Base-by-base conservation (phyloP, 2,888 invertebrate genomes). In the Adineta ricciae region DNA sequence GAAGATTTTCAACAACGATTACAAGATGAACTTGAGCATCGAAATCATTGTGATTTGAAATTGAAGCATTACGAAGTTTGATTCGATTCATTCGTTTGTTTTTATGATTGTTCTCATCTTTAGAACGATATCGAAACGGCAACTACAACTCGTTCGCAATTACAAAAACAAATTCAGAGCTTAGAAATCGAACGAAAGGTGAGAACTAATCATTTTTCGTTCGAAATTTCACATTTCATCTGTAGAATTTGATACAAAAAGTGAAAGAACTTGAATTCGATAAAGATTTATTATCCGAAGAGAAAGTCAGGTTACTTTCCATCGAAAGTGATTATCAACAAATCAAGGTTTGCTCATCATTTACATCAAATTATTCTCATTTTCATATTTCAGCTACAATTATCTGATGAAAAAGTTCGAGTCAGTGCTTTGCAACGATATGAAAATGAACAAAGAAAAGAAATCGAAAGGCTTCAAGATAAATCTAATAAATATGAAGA, bases 391-490 rank as follows among this genome's bases (percentile, higher is more conserved):
- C 41, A 78, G 78, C 3, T 78, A 41, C 78, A 78, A 78, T 78
- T 78, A 38, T 38, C 78, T 4, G 78, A 78, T 41, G 78, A 41
- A 78, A 78, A 24, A 78, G 24, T 41, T 24, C 78, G 78, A n/a
- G 11, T 41, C 24, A 9, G 0, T 11, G n/a, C 32, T n/a, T 41
- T 78, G n/a, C 41, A 78, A 78, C 41, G 78, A n/a, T 32, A 78
- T 41, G 78, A 78, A 41, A 19, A 14, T 41, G 78, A 78, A 78
- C 7, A 78, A 24, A 78, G 41, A 41, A 24, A 38, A 41, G 78
- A 78, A 78, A 41, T 78, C n/a, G 78, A 78, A 78, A 38, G 78
- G n/a, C 41, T 78, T n/a, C 78, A 78, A 41, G 78, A 78, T 36
- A 78, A 78, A 41, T 41, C 78, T 41, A 21, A 38, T 21, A 38